Conservation (phyloP, 2,797 vertebrate species). For the Rhabdomys pumilio region DNA sequence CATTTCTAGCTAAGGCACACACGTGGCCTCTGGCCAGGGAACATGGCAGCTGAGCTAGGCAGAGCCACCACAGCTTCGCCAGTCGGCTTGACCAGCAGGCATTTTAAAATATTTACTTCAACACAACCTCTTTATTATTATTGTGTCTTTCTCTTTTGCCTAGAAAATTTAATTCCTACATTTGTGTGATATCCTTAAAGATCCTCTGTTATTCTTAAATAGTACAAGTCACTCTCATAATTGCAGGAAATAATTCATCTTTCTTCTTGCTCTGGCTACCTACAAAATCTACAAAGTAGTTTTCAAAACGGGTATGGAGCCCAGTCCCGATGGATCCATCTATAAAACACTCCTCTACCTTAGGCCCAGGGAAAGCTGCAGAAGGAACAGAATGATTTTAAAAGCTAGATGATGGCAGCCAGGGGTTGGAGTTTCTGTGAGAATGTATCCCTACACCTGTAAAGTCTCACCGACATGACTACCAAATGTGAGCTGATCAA, state of each 20-base stretch:
- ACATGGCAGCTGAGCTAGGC: too few species aligned
- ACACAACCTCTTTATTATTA: background rate
- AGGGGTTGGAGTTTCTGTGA: background rate
- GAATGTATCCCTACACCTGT: background rate
- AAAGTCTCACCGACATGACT: background rate
- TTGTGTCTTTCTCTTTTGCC: background rate
- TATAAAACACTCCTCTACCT: background rate
- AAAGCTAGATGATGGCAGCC: background rate
- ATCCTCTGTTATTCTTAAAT: background rate
- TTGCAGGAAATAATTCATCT: background rate
- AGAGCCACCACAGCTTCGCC: too few species aligned
- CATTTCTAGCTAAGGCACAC: too few species aligned
- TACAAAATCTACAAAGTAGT: background rate
- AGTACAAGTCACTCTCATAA: background rate
- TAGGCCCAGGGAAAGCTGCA: background rate
- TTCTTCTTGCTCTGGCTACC: background rate
- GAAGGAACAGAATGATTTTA: too few species aligned
- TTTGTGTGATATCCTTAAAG: background rate
- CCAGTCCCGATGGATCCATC: background rate
- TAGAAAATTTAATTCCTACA: background rate
- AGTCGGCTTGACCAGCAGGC: too few species aligned
- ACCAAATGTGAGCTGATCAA: background rate
- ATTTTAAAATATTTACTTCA: too few species aligned
- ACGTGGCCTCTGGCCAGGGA: too few species aligned
- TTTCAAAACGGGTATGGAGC: background rate